Evolutionary conservation across 2,113 vertebrate species (phyloP).

Genomic region (Zootoca vivipara): DNA sequence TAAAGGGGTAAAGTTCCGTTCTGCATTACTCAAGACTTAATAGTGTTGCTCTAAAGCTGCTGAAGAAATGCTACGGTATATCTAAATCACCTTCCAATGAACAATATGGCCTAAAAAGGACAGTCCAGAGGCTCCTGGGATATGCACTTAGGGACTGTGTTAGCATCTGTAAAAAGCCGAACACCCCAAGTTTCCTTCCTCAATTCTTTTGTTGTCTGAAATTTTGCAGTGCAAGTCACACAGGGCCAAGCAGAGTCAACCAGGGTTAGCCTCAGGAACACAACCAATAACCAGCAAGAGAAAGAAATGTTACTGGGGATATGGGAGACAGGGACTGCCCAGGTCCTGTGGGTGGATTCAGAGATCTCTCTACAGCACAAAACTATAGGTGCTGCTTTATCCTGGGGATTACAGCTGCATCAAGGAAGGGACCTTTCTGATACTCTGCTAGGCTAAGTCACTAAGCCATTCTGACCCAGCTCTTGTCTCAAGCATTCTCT

Average conservation of each 20-base stretch:
- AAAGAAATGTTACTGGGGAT: not conserved
- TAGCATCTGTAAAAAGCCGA: not conserved
- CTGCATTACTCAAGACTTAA: not conserved
- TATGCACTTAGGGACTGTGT: not conserved
- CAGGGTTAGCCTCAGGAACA: not conserved
- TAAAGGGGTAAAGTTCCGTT: not conserved
- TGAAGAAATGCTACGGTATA: not conserved
- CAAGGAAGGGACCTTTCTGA: not conserved
- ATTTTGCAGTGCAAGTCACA: conserved; percentile 40
- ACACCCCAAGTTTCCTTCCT: conserved; percentile 6
- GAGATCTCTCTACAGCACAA: not conserved
- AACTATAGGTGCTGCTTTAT: not conserved
- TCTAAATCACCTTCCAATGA: not conserved
- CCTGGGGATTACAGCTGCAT: not conserved
- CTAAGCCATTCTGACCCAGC: not conserved
- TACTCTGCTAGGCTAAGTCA: not conserved
- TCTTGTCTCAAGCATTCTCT: not conserved
- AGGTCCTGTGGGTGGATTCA: accelerated
- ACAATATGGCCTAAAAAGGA: accelerated
- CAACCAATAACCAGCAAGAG: not conserved
- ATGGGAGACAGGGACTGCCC: not conserved
- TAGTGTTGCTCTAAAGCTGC: accelerated
- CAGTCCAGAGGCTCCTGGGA: not conserved
- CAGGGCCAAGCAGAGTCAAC: conserved; percentile 7
- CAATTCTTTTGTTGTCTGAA: conserved; percentile 33